phyloP scores from a whole-genome alignment of 2,797 vertebrate genomes.

The Peromyscus aztecus region DNA sequence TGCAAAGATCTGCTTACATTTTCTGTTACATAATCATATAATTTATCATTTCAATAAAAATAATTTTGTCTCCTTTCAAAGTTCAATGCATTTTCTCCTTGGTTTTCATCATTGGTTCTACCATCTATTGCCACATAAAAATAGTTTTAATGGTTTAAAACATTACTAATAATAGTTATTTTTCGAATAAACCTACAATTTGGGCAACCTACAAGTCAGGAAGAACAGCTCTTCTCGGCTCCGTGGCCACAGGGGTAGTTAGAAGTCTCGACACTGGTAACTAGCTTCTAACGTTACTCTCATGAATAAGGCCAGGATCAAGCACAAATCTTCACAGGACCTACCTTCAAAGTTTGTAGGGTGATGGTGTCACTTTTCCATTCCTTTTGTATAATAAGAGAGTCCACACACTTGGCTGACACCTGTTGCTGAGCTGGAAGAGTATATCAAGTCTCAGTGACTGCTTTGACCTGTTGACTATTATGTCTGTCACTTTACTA shows the following conservation, averaged over 20 bases:
- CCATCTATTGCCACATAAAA: not conserved
- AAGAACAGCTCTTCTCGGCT: not conserved
- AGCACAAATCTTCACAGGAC: not conserved
- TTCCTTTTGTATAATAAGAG: not conserved
- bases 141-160: not conserved
- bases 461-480: not conserved
- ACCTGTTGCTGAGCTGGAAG: not conserved
- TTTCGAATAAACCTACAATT: not conserved
- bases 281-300: not conserved
- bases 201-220: not conserved
- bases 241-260: not conserved
- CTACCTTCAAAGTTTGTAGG: not conserved
- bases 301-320: not conserved
- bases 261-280: not conserved
- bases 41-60: constrained; percentile 19
- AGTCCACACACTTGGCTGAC: not conserved
- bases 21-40: not conserved
- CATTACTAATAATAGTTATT: not conserved
- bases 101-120: not conserved
- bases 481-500: not conserved
- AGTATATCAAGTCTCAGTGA: not conserved
- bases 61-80: constrained; percentile 10
- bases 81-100: not conserved
- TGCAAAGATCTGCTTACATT: not conserved
- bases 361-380: not conserved